Conservation (phyloP, 2,888 invertebrate species). For the Chrysomela aeneicollis region DNA sequence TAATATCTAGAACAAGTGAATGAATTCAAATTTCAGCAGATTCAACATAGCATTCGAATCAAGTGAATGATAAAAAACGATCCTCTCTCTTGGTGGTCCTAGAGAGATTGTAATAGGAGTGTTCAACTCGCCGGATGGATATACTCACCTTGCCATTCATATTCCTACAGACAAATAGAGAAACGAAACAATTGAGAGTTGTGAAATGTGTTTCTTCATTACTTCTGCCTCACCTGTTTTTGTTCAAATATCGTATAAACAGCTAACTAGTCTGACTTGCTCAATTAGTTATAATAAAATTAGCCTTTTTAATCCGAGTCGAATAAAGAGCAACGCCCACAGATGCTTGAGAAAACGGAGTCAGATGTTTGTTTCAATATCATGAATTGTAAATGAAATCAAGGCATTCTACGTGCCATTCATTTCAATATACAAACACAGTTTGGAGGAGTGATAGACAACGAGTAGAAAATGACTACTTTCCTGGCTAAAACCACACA, state of each 20-base stretch:
- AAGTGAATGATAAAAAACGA: background rate
- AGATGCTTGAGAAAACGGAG: too few relatives aligned
- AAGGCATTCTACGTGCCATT: too few relatives aligned
- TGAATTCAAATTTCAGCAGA: background rate
- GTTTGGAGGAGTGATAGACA: too few relatives aligned
- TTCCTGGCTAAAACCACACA: too few relatives aligned
- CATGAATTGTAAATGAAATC: too few relatives aligned
- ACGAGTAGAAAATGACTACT: too few relatives aligned
- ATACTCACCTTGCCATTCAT: background rate
- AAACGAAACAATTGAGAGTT: background rate
- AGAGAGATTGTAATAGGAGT: background rate
- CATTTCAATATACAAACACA: too few relatives aligned
- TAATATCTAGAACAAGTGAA: background rate
- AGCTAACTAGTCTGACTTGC: background rate
- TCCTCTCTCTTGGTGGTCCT: background rate
- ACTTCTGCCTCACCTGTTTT: background rate
- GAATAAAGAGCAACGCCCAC: background rate
- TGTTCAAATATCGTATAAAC: background rate
- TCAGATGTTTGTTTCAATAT: too few relatives aligned
- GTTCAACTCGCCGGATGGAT: background rate
- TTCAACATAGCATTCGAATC: background rate
- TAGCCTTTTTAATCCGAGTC: background rate
- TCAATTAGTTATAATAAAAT: background rate
- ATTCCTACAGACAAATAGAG: background rate
- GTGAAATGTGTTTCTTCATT: constrained; percentile 4